Base-by-base conservation (phyloP, 2,797 vertebrate genomes). In the Adelosebastes latens region DNA sequence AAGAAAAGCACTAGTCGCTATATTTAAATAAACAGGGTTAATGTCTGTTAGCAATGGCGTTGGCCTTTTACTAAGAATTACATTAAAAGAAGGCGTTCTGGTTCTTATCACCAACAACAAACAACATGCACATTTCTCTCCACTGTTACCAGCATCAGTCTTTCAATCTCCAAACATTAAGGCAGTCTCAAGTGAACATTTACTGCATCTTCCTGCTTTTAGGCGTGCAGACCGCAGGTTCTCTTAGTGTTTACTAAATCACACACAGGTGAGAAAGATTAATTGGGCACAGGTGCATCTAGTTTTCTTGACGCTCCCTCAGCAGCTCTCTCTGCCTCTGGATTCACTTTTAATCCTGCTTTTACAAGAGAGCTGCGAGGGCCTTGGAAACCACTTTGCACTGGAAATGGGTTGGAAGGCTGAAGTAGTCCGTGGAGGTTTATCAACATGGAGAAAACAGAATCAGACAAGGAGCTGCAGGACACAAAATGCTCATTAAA, bases 301-400 rank as follows among this genome's bases (percentile, higher is more conserved):
- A 59, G 18, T 73, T 71, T 59, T 66, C 60, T 61, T 75, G 77
- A 75, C 42, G 12, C 56, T 56, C 58, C n/a, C 31, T 20, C 61
- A 64, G 58, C 49, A 20, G 6, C 75, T 77, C 49, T 60, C 22
- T 67, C 64, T 24, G 36, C 75, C 63, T 62, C 64, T 25, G 56
- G 69, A 67, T 74, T 75, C 66, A 53, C 25, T 72, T 77, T 59
- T 79, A 74, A 81, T 87, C 69, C 46, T 62, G 79, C 68, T 75
- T 58, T 69, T 25, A 72, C 79, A 73, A 56, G 52, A 72, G 32
- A 63, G 60, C 22, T 67, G 32, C 31, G 9, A 70, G 65, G 61
- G 39, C 49, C 60, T 71, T 34, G 53, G 55, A 74, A 79, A 77
- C 22, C 59, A 66, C 71, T 66, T 46, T 32, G 39, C 14, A 24